These are phyloP conservation scores for Desoria tigrina DNA, from an alignment of 2,888 invertebrate species.

Conservation along the genomic window DNA sequence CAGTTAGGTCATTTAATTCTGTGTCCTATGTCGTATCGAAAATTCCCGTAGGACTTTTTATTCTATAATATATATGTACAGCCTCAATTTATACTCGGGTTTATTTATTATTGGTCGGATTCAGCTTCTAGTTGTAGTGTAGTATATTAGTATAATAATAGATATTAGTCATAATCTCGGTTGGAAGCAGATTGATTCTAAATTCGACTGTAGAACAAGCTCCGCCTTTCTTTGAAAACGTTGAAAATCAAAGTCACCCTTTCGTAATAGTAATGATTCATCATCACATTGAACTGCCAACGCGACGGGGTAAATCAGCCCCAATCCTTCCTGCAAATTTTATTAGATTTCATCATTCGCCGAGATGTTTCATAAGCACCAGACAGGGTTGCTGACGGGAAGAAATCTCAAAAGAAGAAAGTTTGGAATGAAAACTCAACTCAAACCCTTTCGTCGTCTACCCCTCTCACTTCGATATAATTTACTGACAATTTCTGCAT, in stretches of 20 bases:
- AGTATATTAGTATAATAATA: no score
- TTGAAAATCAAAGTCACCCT: conserved; percentile 8
- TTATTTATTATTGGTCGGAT: neutral
- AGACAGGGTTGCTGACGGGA: neutral
- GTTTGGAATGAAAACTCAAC: no score
- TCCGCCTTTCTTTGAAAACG: neutral
- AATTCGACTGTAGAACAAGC: neutral
- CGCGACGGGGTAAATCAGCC: neutral
- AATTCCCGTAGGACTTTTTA: no score
- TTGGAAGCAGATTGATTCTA: no score
- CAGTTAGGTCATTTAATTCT: no score
- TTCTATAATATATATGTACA: no score
- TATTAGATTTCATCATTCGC: conserved; percentile 8
- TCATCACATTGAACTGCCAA: neutral
- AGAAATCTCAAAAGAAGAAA: no score
- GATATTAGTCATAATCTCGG: no score
- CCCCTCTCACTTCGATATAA: neutral
- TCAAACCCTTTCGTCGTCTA: neutral
- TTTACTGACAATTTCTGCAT: neutral
- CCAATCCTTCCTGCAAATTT: conserved; percentile 1
- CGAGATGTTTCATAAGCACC: neutral
- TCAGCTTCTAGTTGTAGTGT: no score
- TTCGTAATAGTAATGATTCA: conserved; percentile 5
- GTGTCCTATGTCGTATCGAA: no score
- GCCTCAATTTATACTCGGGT: neutral